Evolutionary conservation across 2,888 invertebrate species (phyloP), one percentile per base, ranked within the genome.

Genomic region (Drosophila monieri): DNA sequence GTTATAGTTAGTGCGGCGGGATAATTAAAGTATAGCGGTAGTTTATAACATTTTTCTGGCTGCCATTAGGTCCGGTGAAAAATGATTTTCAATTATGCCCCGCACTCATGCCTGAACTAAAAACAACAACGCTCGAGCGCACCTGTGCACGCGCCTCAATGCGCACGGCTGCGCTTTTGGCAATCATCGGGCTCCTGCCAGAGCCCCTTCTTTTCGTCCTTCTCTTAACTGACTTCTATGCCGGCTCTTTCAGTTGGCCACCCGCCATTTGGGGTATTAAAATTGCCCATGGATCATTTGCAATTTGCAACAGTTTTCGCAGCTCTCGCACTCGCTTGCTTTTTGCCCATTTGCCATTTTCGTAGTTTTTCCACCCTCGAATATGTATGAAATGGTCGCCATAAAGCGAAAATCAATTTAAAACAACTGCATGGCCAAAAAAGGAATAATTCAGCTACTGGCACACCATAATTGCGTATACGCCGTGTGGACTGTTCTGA

Each of bases 151-250:
- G 60, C 81, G 85, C 68, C 62, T 80, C 77, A 78, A 81, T 87
- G 80, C 81, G 81, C 81, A 84, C 87, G 87, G 87, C 74, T 86
- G 81, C 87, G 78, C 81, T 78, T 81, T 80, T 74, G 67, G 76
- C 59, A 58, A 61, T 47, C 51, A 43, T 60, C 43, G 46, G 56
- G 9, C 15, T 23, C 9, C 46, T 14, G 9, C n/a, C 37, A 25
- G n/a, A 35, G 27, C 15, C 39, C 9, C 25, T 14, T 14, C n/a
- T 2, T 23, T 15, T 2, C 39, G 18, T n/a, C 39, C 14, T 6
- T 8, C 37, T 37, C 21, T 32, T 48, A n/a, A 9, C 47, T 25
- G 12, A 18, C 30, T 41, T 21, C 32, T 41, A 27, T 41, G 39
- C 15, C 39, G 39, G 41, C 60, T 51, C 35, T 48, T 15, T 9